Evolutionary conservation across 1,140 invertebrate genomes (phyloP).

Genomic region (Venustaconcha ellipsiformis): DNA sequence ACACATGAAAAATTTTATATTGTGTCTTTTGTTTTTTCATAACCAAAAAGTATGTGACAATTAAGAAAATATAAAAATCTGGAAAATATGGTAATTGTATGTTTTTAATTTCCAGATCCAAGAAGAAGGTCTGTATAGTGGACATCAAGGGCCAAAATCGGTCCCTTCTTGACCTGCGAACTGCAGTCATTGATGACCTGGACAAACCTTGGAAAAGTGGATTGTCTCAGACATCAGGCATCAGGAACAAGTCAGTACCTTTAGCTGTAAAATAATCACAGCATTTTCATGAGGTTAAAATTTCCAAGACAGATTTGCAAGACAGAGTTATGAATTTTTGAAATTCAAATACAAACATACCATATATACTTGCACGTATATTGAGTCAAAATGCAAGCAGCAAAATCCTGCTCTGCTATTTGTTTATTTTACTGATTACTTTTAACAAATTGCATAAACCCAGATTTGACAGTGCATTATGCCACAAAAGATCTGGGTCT

Average conservation of each 20-base stretch:
- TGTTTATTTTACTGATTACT: no score
- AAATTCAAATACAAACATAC: neutral
- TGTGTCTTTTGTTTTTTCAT: no score
- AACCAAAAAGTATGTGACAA: no score
- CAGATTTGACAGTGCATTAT: no score
- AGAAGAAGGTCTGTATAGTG: conserved; percentile 64
- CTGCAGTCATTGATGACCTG: conserved; percentile 36
- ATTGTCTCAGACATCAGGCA: conserved; percentile 66
- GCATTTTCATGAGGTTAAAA: neutral
- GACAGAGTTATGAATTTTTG: neutral
- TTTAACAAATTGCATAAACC: no score
- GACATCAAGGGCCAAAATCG: conserved; percentile 67
- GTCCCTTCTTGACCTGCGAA: conserved; percentile 52
- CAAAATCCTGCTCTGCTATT: no score
- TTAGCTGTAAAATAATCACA: neutral
- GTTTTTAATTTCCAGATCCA: conserved; percentile 44
- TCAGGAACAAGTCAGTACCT: conserved; percentile 65
- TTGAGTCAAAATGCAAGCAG: no score
- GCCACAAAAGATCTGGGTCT: no score
- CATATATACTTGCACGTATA: no score
- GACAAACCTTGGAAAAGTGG: conserved; percentile 62
- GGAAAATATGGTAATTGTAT: no score
- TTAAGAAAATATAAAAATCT: no score
- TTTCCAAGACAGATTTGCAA: neutral
- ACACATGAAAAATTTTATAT: no score